Base-by-base conservation (phyloP, 2,113 vertebrate genomes). In the Fukomys damarensis region DNA sequence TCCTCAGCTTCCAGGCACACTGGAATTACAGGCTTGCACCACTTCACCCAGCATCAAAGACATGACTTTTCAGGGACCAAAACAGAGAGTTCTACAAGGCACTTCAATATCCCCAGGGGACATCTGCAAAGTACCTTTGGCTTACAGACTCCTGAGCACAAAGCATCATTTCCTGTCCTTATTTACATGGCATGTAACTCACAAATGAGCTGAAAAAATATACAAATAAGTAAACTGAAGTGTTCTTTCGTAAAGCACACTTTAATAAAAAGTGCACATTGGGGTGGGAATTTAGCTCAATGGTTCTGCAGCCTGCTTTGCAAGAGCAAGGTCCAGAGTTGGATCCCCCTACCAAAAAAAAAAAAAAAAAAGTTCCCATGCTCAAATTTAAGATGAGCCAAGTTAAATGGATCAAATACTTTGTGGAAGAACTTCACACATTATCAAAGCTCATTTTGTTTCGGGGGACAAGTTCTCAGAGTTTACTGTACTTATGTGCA, bases 381-480 rank as follows among this genome's bases (percentile, higher is more conserved):
- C 14, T 86, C 72, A 63, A 88, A 81, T 46, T 74, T 49, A 38
- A 43, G 12, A 72, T 68, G 76, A 43, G 20, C 1, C 28, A 24
- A 49, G 3, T 77, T 63, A 68, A 94, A 91, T 1, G 28, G 91
- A 26, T 38, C 52, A 86, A 94, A 59, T 19, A 11, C 76, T 65
- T 84, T 65, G 61, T 59, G 30, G 35, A 68, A 89, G 54, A 66
- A 74, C 32, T 20, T 93, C 20, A 91, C 35, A 89, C 66, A 76
- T 74, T 80, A 41, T 19, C n/a, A 65, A 86, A 66, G 49, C 3
- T 92, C 94, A 77, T 76, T 96, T 92, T 81, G 11, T 43, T 86
- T 89, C 74, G 6, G 17, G 68, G 41, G 43, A 13, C 8, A 66
- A 87, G 35, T 93, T 93, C 26, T 87, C 38, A 49, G 35, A 93